phyloP scores from a whole-genome alignment of 2,113 vertebrate species.

The Odobenus rosmarus region DNA sequence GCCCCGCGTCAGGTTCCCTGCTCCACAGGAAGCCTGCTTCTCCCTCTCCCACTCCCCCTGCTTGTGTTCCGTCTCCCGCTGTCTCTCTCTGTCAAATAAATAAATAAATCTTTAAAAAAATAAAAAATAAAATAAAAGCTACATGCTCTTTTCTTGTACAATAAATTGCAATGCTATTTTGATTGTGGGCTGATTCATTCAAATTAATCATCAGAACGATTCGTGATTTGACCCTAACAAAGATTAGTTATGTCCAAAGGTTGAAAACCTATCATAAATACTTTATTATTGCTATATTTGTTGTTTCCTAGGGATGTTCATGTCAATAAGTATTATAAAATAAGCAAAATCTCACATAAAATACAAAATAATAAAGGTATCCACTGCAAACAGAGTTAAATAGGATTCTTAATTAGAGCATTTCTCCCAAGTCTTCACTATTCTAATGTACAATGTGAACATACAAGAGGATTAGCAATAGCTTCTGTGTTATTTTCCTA shows the following conservation, averaged over 20 bases:
- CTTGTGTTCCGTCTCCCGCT: no score
- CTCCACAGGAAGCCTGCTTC: no score
- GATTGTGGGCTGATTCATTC: conserved; percentile 8
- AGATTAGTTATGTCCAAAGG: background rate
- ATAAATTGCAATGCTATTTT: background rate
- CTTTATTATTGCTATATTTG: background rate
- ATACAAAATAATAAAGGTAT: conserved; percentile 3
- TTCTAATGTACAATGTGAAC: background rate
- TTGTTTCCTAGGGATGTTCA: background rate
- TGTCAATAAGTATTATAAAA: conserved; percentile 35
- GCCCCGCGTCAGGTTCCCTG: no score
- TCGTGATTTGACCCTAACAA: conserved; percentile 46
- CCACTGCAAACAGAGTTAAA: background rate
- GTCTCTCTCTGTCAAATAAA: no score
- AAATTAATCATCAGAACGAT: conserved; percentile 34
- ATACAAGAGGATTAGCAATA: background rate
- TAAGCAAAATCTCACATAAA: conserved; percentile 15
- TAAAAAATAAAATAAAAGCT: background rate
- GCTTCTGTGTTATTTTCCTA: background rate
- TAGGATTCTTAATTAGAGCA: background rate
- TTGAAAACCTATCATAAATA: background rate
- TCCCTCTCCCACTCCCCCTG: no score
- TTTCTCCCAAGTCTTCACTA: background rate
- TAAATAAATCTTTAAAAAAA: no score
- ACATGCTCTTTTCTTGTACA: background rate